A percentile compares a stretch with the other conserved stretches of the same genome.
Conservation (phyloP, 2,888 invertebrate species). For the Aelia acuminata region DNA sequence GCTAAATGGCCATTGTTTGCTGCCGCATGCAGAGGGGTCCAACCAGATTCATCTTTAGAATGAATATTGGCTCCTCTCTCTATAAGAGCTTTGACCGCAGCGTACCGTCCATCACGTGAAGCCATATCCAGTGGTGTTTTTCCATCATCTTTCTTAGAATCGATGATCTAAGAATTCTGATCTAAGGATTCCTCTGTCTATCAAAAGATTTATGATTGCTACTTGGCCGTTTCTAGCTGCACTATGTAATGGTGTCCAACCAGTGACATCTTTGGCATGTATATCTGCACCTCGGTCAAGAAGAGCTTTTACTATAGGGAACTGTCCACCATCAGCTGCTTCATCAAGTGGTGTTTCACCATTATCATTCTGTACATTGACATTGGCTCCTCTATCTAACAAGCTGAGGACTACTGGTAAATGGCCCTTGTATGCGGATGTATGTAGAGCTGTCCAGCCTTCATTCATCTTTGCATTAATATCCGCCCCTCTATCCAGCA, state of each 20-base stretch:
- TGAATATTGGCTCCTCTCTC: slow-evolving; percentile 17
- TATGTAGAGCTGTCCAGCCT: slow-evolving; percentile 45
- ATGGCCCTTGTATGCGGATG: slow-evolving; percentile 36
- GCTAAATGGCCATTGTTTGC: slow-evolving; percentile 27
- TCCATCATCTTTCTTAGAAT: slow-evolving; percentile 1
- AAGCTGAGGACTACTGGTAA: slow-evolving; percentile 1
- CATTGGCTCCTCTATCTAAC: not conserved
- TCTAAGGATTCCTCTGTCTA: slow-evolving; percentile 41
- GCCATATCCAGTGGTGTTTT: slow-evolving; percentile 10
- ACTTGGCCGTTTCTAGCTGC: slow-evolving; percentile 41
- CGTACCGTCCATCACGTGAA: not conserved
- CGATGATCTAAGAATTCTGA: too few relatives aligned
- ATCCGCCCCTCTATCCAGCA: slow-evolving; percentile 20
- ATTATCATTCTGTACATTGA: slow-evolving; percentile 19
- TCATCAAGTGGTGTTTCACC: slow-evolving; percentile 28
- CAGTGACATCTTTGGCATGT: not conserved
- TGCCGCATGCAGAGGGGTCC: slow-evolving; percentile 25
- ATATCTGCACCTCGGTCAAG: not conserved
- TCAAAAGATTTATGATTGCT: slow-evolving; percentile 9
- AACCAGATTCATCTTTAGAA: slow-evolving; percentile 5
- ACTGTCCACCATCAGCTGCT: slow-evolving; percentile 39
- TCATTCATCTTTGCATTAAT: slow-evolving; percentile 36
- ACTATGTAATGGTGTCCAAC: slow-evolving; percentile 40
- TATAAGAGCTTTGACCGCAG: not conserved
- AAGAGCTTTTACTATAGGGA: not conserved